A percentile compares a stretch with the other conserved stretches of the same genome.
Conservation (phyloP, 2,113 vertebrate genomes). For the Lagopus leucura region DNA sequence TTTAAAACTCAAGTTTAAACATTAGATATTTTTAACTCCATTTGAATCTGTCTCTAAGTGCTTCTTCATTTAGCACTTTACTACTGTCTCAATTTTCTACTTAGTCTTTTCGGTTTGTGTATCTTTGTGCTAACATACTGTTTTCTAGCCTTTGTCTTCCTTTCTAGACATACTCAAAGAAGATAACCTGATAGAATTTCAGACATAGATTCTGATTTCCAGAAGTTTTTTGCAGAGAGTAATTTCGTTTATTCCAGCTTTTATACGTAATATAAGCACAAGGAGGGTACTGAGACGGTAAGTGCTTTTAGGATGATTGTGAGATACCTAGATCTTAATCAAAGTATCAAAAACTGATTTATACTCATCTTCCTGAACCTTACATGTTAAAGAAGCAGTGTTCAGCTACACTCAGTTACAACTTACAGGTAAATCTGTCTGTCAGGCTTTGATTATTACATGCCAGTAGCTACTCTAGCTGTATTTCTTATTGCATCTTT, state of each 20-base stretch:
- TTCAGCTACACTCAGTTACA: background rate
- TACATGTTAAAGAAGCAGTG: background rate
- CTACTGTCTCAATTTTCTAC: background rate
- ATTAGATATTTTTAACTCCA: too few relatives aligned
- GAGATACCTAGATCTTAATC: background rate
- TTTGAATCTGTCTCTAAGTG: too few relatives aligned
- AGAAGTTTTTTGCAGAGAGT: background rate
- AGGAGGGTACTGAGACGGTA: background rate
- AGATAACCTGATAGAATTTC: background rate
- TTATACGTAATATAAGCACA: background rate
- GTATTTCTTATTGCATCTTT: background rate
- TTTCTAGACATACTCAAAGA: background rate
- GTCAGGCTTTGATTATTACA: background rate
- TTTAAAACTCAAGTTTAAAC: too few relatives aligned
- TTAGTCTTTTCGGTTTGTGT: background rate
- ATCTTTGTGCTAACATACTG: background rate
- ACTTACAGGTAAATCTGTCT: background rate
- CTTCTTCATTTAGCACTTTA: background rate
- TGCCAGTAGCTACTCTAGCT: background rate
- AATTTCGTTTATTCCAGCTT: background rate
- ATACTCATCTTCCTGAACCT: background rate
- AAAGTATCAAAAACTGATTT: background rate
- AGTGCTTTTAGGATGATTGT: background rate
- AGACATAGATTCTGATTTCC: background rate
- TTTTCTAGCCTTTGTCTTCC: background rate